These are phyloP conservation scores for Bos javanicus DNA, from an alignment of 2,113 vertebrate genomes.

Conservation along the genomic window DNA sequence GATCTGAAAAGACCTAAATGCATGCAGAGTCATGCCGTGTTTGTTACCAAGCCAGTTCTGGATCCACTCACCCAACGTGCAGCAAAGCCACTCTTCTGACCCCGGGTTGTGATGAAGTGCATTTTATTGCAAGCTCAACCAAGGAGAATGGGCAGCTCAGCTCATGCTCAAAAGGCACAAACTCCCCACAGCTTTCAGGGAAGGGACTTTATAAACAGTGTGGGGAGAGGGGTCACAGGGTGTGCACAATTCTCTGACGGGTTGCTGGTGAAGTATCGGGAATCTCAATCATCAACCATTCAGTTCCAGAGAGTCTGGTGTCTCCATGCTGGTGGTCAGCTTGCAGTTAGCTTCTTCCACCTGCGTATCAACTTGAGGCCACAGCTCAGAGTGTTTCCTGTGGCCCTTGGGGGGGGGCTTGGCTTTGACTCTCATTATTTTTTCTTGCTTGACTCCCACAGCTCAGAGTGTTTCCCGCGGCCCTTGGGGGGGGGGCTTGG, in stretches of 20 bases:
- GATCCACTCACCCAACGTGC: neutral
- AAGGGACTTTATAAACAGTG: neutral
- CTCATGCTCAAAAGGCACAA: neutral
- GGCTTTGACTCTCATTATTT: neutral
- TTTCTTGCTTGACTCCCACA: neutral
- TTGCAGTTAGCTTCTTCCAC: neutral
- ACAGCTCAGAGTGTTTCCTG: neutral
- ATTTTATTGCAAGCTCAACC: neutral
- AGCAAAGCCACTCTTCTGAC: neutral
- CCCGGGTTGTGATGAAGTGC: neutral
- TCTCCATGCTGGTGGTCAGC: neutral
- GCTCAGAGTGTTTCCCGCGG: neutral
- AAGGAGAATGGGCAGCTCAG: neutral
- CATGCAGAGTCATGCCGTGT: rapidly evolving
- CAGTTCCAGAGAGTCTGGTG: neutral
- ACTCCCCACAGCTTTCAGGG: neutral
- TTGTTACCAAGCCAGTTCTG: neutral
- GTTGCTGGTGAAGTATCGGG: neutral
- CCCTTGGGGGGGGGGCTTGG: neutral
- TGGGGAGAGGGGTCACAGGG: neutral
- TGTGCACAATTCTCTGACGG: neutral
- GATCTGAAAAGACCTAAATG: neutral
- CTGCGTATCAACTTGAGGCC: neutral
- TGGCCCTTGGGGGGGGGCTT: neutral
- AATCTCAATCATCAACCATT: neutral